Evolutionary conservation across 2,888 invertebrate species (phyloP), one percentile per base, ranked within the genome.

Genomic region (Xiphydria camelus): DNA sequence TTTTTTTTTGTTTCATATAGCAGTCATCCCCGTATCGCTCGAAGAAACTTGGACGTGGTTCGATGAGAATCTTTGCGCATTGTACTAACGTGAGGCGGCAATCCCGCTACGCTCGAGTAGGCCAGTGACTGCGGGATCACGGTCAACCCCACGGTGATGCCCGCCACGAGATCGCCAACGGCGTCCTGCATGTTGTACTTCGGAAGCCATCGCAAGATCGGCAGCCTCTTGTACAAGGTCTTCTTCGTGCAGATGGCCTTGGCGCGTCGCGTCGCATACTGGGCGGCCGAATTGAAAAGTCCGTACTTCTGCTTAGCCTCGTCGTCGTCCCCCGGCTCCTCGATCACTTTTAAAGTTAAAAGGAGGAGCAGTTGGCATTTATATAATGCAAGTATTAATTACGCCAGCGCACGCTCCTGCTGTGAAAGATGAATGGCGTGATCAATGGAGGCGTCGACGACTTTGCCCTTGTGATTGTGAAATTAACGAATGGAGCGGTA

Each of bases 121-220:
- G 91, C 91, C 47, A 91, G 78, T 9, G 89, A 89, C 77, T 94
- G 94, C 9, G 94, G 95, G 61, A 96, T 93, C 43, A 95, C 93
- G 1, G 94, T 95, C 47, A 95, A 82, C 0, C 94, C 95, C 9
- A 95, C 94, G 1, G 94, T 94, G 45, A 95, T 78, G 42, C 94
- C 94, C 3, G 95, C 94, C 51, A 96, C 89, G 31, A 93, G 73
- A 78, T 96, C 95, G 6, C 93, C 91, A 38, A 91, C 76, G 4
- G 91, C 86, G 76, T 87, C 84, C 46, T 83, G 81, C 4, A 78
- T 68, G 60, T 80, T 84, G 78, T 94, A 93, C 64, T 80, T 83
- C 3, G 91, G 91, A 55, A 91, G 73, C 94, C 94, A 94, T 41
- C 73, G 76, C 4, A 87, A 70, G 40, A 92, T 80, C 4, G 94